Base-by-base conservation (phyloP, 2,888 invertebrate species). In the Leucophenga maculata region DNA sequence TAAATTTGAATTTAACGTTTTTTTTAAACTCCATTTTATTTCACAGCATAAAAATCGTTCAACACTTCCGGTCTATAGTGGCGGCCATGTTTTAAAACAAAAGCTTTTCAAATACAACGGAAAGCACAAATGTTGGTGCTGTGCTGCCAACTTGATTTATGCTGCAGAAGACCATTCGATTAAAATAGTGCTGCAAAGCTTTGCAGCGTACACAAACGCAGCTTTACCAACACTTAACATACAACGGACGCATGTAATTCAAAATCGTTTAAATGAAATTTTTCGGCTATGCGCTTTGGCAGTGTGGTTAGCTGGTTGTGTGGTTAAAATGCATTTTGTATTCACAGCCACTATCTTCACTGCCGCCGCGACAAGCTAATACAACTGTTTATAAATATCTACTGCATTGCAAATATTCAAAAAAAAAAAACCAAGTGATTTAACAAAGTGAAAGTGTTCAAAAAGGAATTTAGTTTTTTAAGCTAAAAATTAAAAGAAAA, bases 281-380 rank as follows among this genome's bases (percentile, higher is more conserved):
- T 70, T 81, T 87, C 83, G 87, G 89, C 89, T 88, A 91, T 90
- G 92, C 94, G 92, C 93, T 91, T 91, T 97, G 97, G 97, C 97
- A 98, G 97, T 97, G 97, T 97, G 97, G 97, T 97, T 98, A 97
- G 97, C 97, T 97, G 97, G 97, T 98, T 97, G 97, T 97, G 95
- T 92, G 88, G 87, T 70, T 71, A 71, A 70, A 67, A 65, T 52
- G 69, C 67, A 73, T 73, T 68, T 67, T 60, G 59, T 57, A 88
- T 85, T 90, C 93, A 97, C 97, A 95, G 94, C 97, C 97, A 94
- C 96, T 97, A 94, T 92, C 95, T 92, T 91, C 96, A 95, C 96
- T 95, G 94, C 97, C 94, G 90, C 92, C 92, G 93, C 92, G 94
- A 93, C 89, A 91, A 86, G 88, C 90, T 89, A 84, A 77, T 74